Base-by-base conservation (phyloP, 2,797 vertebrate genomes). In the Euphonia xanthogaster region DNA sequence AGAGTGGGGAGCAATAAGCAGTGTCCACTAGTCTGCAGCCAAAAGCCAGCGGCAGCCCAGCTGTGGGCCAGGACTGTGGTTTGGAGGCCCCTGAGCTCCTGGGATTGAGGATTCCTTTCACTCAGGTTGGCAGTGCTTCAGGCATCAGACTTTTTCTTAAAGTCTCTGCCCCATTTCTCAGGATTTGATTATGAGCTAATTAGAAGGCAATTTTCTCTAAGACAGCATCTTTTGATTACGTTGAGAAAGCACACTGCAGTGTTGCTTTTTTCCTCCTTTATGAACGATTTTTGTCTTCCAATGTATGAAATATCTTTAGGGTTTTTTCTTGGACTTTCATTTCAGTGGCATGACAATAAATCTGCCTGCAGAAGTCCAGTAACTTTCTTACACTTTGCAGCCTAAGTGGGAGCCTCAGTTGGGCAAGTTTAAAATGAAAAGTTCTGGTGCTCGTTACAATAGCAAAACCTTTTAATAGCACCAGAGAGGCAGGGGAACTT, bases 381-480 rank as follows among this genome's bases (percentile, higher is more conserved):
- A 76, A 75, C 80, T 82, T 95, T 86, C 61, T 58, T 40, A 33
- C 16, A 62, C 70, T 74, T 53, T 31, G 48, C 53, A 92, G 70
- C 42, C 65, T 73, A 88, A 96, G 54, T 76, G 81, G 84, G 74
- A 89, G 65, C 79, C 39, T 92, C 67, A 77, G 81, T 54, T 53
- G 72, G 86, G 63, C 51, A 95, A 94, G 74, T 62, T 65, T 87
- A 72, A 91, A 88, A 94, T 67, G 51, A 60, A 94, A 95, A 93
- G 71, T 92, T 94, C 88, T 87, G 92, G 65, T 88, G 74, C 76
- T 88, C 18, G 87, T 96, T 95, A 95, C 95, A 96, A 87, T 88
- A 96, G 96, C 92, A 97, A 97, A 98, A 96, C 95, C 96, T 96
- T 97, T 97, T 97, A 98, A 91, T 82, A 93, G 96, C 92, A 92